Percentiles rank a stretch among this genome's conserved stretches.
Conservation (phyloP, 2,797 vertebrate genomes). For the Moxostoma hubbsi region DNA sequence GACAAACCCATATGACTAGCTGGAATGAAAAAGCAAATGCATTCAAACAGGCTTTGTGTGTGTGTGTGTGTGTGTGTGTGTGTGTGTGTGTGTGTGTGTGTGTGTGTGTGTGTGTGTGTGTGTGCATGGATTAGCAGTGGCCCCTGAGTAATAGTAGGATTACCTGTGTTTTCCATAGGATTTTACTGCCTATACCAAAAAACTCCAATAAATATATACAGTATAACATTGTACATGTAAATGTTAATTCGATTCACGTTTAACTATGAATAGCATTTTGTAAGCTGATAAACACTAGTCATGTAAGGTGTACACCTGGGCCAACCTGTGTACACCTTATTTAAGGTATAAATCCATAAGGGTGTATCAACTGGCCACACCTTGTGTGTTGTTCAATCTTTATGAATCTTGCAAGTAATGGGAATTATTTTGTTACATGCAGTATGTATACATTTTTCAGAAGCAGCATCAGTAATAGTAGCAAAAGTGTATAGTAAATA, state of each 20-base stretch:
- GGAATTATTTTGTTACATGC: no score
- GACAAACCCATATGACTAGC: constrained; percentile 60
- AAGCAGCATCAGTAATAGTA: no score
- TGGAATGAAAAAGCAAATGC: constrained; percentile 66
- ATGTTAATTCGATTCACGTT: background rate
- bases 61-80: background rate
- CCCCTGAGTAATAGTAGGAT: constrained; percentile 20
- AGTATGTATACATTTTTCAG: no score
- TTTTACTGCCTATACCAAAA: background rate
- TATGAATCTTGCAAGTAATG: no score
- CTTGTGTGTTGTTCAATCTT: background rate
- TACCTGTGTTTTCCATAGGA: constrained; percentile 1
- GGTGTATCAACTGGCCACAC: background rate
- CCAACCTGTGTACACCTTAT: no score
- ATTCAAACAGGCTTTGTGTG: constrained; percentile 57
- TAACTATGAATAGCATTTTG: background rate
- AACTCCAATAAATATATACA: background rate
- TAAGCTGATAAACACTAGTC: no score
- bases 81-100: constrained; percentile 30
- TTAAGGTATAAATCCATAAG: background rate
- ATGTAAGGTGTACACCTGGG: background rate
- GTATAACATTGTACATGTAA: background rate
- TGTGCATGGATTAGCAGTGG: constrained; percentile 35
- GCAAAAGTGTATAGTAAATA: no score
- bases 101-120: constrained; percentile 28